Conservation (phyloP, 2,888 invertebrate genomes). For the Agrotis clavis region DNA sequence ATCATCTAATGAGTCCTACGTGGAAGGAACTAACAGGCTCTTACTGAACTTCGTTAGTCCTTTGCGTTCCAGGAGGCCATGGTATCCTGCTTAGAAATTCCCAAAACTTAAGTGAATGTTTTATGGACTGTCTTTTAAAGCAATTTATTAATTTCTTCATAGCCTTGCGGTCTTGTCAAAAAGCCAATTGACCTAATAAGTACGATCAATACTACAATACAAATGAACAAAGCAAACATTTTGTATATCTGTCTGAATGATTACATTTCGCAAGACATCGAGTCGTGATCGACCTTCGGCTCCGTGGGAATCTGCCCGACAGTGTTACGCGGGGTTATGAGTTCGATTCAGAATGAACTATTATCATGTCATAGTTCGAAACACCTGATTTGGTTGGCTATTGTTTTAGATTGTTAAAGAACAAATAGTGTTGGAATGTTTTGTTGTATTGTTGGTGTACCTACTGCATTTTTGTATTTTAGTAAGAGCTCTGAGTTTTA, state of each 20-base stretch:
- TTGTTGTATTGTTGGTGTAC: neutral
- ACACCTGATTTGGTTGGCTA: slow-evolving; percentile 53
- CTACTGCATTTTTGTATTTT: neutral
- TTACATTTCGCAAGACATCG: slow-evolving; percentile 57
- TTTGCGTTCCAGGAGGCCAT: too few relatives aligned
- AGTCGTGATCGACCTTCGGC: slow-evolving; percentile 65
- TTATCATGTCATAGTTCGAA: slow-evolving; percentile 57
- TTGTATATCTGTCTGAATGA: slow-evolving; percentile 54
- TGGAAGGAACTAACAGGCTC: too few relatives aligned
- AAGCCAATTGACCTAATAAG: neutral
- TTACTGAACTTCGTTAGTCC: too few relatives aligned
- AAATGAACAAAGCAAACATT: slow-evolving; percentile 57
- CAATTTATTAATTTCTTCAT: neutral
- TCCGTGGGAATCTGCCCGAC: slow-evolving; percentile 67
- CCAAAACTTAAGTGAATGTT: neutral
- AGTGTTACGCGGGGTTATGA: slow-evolving; percentile 62
- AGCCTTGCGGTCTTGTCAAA: neutral
- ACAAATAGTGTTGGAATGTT: slow-evolving; percentile 18
- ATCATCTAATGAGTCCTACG: too few relatives aligned
- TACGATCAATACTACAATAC: slow-evolving; percentile 4
- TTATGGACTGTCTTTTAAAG: neutral
- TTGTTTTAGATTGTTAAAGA: slow-evolving; percentile 29
- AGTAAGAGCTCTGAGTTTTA: neutral
- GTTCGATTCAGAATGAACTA: slow-evolving; percentile 50
- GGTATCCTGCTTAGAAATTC: too few relatives aligned